Percentiles rank a stretch among this genome's conserved stretches.
phyloP scores from a whole-genome alignment of 1,140 invertebrate genomes.

The Plodia interpunctella region DNA sequence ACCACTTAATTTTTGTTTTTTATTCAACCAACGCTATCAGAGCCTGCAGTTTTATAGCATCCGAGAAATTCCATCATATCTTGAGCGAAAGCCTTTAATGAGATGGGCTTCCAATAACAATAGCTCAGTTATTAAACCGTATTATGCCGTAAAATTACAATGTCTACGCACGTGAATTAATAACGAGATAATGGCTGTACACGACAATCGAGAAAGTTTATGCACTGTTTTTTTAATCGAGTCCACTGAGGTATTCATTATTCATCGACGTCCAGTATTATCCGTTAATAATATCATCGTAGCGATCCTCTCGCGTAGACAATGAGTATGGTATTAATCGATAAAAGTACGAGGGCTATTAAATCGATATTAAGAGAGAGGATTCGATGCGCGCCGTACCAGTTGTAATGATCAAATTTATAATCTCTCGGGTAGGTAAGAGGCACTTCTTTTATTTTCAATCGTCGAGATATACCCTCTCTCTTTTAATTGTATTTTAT shows the following conservation, averaged over 20 bases:
- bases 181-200: constrained; percentile 31
- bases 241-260: constrained; percentile 27
- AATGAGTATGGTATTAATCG: constrained; percentile 56
- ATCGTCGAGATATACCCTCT: constrained; percentile 66
- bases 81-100: constrained; percentile 32
- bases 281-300: constrained; percentile 37
- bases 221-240: constrained; percentile 28
- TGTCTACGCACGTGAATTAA: constrained; percentile 39
- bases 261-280: constrained; percentile 20
- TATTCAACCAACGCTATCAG: constrained; percentile 25
- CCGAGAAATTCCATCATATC: constrained; percentile 36
- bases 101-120: constrained; percentile 30
- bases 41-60: constrained; percentile 26
- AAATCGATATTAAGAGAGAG: constrained; percentile 68
- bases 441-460: constrained; percentile 68
- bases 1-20: constrained; percentile 30
- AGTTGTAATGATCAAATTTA: constrained; percentile 75
- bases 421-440: constrained; percentile 75
- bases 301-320: constrained; percentile 30
- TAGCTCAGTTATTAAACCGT: constrained; percentile 36
- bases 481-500: constrained; percentile 77
- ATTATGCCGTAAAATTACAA: constrained; percentile 49
- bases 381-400: constrained; percentile 67
- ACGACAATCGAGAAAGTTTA: constrained; percentile 29
- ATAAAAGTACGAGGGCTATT: constrained; percentile 55